A percentile compares a stretch with the other conserved stretches of the same genome.
These are phyloP conservation scores for Ormyrus nitidulus DNA, from an alignment of 2,888 invertebrate genomes.

Conservation along the genomic window DNA sequence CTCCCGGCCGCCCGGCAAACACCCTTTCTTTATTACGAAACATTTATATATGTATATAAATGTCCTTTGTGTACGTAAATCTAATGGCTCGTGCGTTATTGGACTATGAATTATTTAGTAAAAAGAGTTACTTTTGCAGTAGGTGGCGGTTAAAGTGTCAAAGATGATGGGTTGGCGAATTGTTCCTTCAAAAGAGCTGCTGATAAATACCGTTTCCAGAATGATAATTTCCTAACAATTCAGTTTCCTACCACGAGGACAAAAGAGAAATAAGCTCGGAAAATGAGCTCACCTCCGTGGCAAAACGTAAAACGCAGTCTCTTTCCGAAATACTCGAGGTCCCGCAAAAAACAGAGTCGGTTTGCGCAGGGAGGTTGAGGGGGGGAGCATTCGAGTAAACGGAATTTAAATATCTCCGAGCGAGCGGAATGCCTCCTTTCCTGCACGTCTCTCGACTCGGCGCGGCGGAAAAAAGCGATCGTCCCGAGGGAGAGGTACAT, in stretches of 20 bases:
- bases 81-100: too few species aligned
- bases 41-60: neutral
- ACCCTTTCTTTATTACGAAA: constrained; percentile 30
- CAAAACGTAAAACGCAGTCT: neutral
- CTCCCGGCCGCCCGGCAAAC: neutral
- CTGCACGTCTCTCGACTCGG: neutral
- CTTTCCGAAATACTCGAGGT: neutral
- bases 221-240: too few species aligned
- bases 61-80: neutral
- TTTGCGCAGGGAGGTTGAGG: constrained; percentile 48
- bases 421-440: constrained; percentile 47
- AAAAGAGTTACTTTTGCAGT: too few species aligned
- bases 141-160: too few species aligned
- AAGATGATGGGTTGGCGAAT: too few species aligned
- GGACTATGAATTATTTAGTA: too few species aligned
- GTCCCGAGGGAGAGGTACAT: constrained; percentile 66
- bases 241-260: too few species aligned
- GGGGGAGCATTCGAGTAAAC: constrained; percentile 55
- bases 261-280: too few species aligned
- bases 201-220: too few species aligned
- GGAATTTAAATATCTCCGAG: constrained; percentile 65
- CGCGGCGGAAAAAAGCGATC: constrained; percentile 58
- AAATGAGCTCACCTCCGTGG: neutral
- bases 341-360: constrained; percentile 40
- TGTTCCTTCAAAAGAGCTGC: too few species aligned